phyloP scores from a whole-genome alignment of 2,797 vertebrate species.

The Myotis pilosus region DNA sequence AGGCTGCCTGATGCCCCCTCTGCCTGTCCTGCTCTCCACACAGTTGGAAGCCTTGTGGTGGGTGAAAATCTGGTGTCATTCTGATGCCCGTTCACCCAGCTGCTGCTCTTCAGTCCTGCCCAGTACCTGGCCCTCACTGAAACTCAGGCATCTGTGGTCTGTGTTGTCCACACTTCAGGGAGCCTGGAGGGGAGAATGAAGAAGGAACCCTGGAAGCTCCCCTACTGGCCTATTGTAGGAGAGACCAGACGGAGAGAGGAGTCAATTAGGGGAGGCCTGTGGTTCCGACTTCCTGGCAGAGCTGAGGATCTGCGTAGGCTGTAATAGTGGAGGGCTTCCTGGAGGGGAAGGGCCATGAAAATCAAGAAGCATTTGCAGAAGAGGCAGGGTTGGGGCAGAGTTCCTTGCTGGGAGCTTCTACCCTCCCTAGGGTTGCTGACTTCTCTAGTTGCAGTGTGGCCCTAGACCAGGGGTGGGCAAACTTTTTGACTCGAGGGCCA shows the following conservation, averaged over 20 bases:
- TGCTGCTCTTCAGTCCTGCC: background rate
- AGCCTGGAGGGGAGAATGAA: background rate
- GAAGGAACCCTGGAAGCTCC: background rate
- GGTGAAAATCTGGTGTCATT: conserved; percentile 26
- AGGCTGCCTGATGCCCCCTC: background rate
- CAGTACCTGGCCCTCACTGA: background rate
- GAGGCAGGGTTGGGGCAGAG: background rate
- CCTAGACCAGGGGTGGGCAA: no score
- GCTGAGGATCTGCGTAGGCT: conserved; percentile 19
- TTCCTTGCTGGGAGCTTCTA: background rate
- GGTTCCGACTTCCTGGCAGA: conserved; percentile 53
- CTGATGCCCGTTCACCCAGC: background rate
- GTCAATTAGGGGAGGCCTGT: background rate
- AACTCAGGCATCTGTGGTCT: background rate
- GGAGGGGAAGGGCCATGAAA: conserved; percentile 38
- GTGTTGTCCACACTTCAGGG: background rate
- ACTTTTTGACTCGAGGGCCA: no score
- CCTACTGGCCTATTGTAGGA: background rate
- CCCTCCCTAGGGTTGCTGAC: background rate
- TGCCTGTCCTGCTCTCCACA: background rate
- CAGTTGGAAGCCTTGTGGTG: background rate
- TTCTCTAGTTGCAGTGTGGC: background rate
- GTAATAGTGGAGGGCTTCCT: conserved; percentile 54
- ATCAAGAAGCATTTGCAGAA: background rate
- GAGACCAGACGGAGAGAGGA: background rate